These are phyloP conservation scores for Falco novaeseelandiae DNA, from an alignment of 2,797 vertebrate species.

Conservation along the genomic window DNA sequence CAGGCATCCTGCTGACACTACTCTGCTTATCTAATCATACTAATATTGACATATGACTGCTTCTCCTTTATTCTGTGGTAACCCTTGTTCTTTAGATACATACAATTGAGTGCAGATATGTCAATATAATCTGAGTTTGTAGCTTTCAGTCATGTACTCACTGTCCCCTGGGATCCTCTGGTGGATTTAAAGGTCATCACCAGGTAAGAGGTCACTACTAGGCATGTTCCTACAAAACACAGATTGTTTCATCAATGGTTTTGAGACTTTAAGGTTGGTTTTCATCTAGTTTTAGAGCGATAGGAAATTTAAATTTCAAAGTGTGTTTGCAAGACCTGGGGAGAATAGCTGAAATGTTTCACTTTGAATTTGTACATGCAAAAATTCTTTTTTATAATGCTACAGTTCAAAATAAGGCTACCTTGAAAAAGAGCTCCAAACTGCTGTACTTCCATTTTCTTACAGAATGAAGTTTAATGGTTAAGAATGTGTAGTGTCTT, in stretches of 20 bases:
- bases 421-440: background rate
- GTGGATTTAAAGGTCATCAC: slow-evolving; percentile 20
- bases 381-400: background rate
- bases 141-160: background rate
- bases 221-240: background rate
- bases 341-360: background rate
- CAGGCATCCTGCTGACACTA: slow-evolving; percentile 19
- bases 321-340: background rate
- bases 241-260: background rate
- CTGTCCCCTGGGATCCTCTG: background rate
- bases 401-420: background rate
- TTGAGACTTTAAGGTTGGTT: background rate
- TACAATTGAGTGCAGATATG: background rate
- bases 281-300: background rate
- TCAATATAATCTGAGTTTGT: background rate
- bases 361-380: background rate
- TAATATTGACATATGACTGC: slow-evolving; percentile 47
- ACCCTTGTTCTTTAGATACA: slow-evolving; percentile 42
- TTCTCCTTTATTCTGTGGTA: slow-evolving; percentile 16
- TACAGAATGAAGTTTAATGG: background rate
- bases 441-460: background rate
- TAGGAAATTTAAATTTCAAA: background rate
- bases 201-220: slow-evolving; percentile 12
- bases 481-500: background rate
- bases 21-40: slow-evolving; percentile 4